Evolutionary conservation across 2,797 vertebrate genomes (phyloP), one percentile per base, ranked within the genome.

Genomic region (Xenentodon cancila): DNA sequence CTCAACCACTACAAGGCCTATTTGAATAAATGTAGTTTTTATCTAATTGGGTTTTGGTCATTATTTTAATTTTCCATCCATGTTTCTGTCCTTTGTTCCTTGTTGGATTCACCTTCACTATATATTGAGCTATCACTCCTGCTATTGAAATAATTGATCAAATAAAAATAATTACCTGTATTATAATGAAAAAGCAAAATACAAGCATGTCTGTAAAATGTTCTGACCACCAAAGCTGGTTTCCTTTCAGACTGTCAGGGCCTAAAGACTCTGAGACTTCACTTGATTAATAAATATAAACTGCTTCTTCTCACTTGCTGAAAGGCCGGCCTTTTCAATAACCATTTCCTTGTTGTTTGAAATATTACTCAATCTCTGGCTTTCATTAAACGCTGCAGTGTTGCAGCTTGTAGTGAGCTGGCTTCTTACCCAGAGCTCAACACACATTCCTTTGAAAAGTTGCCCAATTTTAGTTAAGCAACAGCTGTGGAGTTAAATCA

Each of bases 391-490:
- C n/a, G n/a, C 37, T 60, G 25, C 43, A 58, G 65, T 60, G 43
- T 34, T 52, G 55, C 1, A 11, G 64, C 64, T 66, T 55, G 53
- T 16, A 42, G 56, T 30, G 12, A 70, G 51, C 22, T 5, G 30
- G 20, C 42, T 46, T 67, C 53, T 66, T 55, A 63, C 74, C 71
- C 37, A 69, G 59, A 81, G 70, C 69, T 45, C 62, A 64, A 81
- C 71, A 80, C 37, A 67, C 65, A 71, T 81, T 83, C 71, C 74
- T 73, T 16, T 62, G 40, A 70, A 80, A 51, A 58, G 49, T 73
- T 78, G 77, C 7, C 18, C 53, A 84, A 84, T 64, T 61, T 30
- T 19, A 59, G 64, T 86, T 85, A 73, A 13, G 63, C 73, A 86
- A 88, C 64, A 8, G 2, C 27, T n/a, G 27, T 68, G 58, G 57